These are phyloP conservation scores for Smithornis capensis DNA, from an alignment of 2,113 vertebrate genomes.

Conservation along the genomic window DNA sequence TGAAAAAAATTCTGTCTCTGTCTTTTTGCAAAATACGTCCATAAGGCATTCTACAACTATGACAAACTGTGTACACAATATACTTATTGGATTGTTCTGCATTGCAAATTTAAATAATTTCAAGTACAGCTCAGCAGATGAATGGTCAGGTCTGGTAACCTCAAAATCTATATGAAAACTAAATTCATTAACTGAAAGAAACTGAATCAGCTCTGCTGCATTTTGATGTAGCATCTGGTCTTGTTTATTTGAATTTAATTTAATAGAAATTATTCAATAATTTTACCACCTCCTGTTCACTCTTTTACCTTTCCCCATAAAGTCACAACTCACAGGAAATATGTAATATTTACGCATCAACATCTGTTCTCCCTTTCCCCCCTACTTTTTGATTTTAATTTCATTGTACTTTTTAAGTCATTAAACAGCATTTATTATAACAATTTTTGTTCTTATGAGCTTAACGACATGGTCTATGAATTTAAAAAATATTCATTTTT, in stretches of 20 bases:
- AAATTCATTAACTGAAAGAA: background rate
- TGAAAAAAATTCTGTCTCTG: background rate
- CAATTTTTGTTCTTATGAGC: background rate
- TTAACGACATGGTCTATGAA: background rate
- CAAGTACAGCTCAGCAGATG: background rate
- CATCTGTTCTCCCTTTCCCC: accelerated
- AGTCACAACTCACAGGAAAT: background rate
- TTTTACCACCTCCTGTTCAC: conserved; percentile 5
- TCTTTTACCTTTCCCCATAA: background rate
- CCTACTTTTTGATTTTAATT: background rate
- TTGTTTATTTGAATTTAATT: conserved; percentile 49
- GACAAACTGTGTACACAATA: background rate
- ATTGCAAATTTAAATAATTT: conserved; percentile 1
- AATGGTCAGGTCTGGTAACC: background rate
- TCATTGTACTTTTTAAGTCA: background rate
- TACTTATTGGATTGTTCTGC: background rate
- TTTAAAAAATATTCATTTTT: background rate
- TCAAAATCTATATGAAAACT: conserved; percentile 17
- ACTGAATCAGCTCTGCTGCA: background rate
- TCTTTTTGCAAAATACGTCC: background rate
- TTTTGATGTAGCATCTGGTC: conserved; percentile 27
- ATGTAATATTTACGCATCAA: background rate
- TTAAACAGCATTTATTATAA: background rate
- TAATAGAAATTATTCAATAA: background rate
- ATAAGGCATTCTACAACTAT: background rate